Evolutionary conservation across 2,113 vertebrate genomes (phyloP), one percentile per base, ranked within the genome.

Genomic region (Acrocephalus kingi): DNA sequence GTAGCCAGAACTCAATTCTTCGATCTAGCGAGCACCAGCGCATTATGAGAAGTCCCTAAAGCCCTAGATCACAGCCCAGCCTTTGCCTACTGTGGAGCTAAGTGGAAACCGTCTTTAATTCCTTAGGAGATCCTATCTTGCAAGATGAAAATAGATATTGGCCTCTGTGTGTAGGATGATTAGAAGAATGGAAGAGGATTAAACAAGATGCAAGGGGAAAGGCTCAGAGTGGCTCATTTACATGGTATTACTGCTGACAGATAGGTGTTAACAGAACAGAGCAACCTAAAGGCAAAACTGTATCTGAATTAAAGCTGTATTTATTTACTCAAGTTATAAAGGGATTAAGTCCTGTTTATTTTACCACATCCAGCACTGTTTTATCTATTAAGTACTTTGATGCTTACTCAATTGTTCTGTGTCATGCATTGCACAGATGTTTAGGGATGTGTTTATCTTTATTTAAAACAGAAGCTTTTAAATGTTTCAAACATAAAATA

Each of bases 71-170:
- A 99, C 98, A 99, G 98, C 97, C 97, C 80, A 98, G 98, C 97
- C 98, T 98, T 96, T 97, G 98, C 98, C 97, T 98, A 95, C 97
- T 92, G 83, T 84, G 96, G 97, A 98, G 98, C 97, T 98, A 98
- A 98, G 98, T 98, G 98, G 98, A 98, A 99, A 98, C 95, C 85
- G 95, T 98, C 98, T 99, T 98, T 99, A 99, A 99, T 99, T 99
- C 99, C 99, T 98, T 98, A 98, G 98, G 98, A 99, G 99, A 99
- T 99, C 98, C 98, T 99, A 99, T 99, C 99, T 98, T 98, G 98
- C 97, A 97, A 98, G 99, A 99, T 99, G 98, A 99, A 99, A 99
- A 99, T 98, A 99, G 99, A 99, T 99, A 99, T 98, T 99, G 99
- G 98, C 98, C 98, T 99, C 98, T 98, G 98, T 97, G 98, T 98